These are phyloP conservation scores for Geophilus truncorum DNA, from an alignment of 2,888 invertebrate species.

Conservation along the genomic window DNA sequence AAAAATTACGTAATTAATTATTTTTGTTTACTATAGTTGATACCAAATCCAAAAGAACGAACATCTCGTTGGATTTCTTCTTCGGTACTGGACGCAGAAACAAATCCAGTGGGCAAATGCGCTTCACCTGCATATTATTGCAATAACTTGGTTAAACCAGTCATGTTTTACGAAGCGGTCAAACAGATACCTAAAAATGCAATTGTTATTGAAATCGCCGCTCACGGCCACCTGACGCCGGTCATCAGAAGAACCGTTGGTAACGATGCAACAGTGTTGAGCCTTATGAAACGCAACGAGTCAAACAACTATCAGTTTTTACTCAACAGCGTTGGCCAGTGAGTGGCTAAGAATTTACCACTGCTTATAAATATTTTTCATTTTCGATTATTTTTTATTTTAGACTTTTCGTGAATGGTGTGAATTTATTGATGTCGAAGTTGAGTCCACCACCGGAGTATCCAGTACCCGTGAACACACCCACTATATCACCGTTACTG, in stretches of 20 bases:
- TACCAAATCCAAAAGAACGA: constrained; percentile 71
- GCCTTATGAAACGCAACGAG: constrained; percentile 77
- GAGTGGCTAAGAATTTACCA: constrained; percentile 48
- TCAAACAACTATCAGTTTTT: constrained; percentile 71
- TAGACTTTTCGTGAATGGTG: constrained; percentile 71
- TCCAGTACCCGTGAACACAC: constrained; percentile 87
- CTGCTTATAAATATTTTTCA: background rate
- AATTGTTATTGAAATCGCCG: constrained; percentile 86
- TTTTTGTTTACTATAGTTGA: constrained; percentile 55
- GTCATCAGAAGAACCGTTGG: constrained; percentile 80
- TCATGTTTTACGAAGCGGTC: constrained; percentile 84
- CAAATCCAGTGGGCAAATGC: constrained; percentile 56
- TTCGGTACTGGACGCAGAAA: constrained; percentile 72
- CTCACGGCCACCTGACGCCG: constrained; percentile 89
- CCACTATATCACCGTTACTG: constrained; percentile 77
- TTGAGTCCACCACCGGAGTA: constrained; percentile 70
- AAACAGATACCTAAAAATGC: constrained; percentile 80
- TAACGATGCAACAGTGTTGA: constrained; percentile 67
- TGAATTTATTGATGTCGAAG: constrained; percentile 65
- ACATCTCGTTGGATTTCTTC: constrained; percentile 84
- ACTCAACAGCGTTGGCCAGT: constrained; percentile 74
- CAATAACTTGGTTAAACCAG: constrained; percentile 90
- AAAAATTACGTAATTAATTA: background rate
- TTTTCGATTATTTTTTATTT: background rate
- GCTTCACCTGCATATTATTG: constrained; percentile 92